Conservation (phyloP, 2,113 vertebrate species). For the Tricholaema leucomelas region DNA sequence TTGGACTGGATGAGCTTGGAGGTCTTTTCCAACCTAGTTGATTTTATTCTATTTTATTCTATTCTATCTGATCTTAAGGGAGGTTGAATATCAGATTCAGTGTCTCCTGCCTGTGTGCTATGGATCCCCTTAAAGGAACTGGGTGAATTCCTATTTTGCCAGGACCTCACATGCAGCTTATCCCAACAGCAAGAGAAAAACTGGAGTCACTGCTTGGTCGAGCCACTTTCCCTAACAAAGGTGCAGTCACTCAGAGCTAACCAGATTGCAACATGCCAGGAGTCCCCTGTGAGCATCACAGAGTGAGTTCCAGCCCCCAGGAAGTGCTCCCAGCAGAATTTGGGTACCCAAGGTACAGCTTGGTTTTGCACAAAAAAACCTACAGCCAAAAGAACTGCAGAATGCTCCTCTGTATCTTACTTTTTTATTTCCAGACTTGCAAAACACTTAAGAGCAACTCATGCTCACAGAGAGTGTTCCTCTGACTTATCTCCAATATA, state of each 20-base stretch:
- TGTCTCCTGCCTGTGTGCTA: not conserved
- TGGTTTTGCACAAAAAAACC: not conserved
- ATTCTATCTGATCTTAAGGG: not conserved
- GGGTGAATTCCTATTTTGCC: not conserved
- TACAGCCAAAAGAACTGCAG: not conserved
- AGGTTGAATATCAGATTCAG: not conserved
- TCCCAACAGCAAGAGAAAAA: not conserved
- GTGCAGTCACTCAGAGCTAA: accelerated
- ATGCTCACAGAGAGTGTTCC: not conserved
- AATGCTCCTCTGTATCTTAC: not conserved
- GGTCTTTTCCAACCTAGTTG: too few relatives aligned
- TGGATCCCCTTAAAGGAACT: not conserved
- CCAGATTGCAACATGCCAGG: not conserved
- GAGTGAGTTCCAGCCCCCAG: not conserved
- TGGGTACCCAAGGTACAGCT: not conserved
- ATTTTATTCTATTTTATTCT: too few relatives aligned
- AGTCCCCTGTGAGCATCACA: not conserved
- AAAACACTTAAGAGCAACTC: not conserved
- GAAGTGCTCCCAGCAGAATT: not conserved
- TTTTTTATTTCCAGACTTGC: not conserved
- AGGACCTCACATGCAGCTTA: not conserved
- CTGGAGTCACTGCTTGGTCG: not conserved
- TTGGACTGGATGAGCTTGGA: too few relatives aligned
- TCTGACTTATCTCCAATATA: conserved; percentile 23
- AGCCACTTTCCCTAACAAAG: not conserved